These are phyloP conservation scores for Hydrolagus affinis DNA, from an alignment of 2,113 vertebrate species.

Conservation along the genomic window DNA sequence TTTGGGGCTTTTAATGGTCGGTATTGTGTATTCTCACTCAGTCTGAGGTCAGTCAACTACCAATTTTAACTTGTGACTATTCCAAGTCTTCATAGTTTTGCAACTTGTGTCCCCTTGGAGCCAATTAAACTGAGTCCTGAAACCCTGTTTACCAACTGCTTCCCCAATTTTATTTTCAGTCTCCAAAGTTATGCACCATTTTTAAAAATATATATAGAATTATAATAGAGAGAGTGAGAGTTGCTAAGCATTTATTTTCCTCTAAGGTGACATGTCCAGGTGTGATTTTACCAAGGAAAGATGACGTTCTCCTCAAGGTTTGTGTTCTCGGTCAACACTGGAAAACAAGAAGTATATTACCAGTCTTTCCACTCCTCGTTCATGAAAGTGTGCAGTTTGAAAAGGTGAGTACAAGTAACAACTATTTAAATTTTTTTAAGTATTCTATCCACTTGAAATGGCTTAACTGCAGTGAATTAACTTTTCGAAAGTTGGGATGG, in stretches of 20 bases:
- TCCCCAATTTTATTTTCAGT: too few species aligned
- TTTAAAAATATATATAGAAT: too few species aligned
- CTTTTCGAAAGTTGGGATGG: neutral
- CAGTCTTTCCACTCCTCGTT: slow-evolving; percentile 60
- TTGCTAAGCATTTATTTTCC: slow-evolving; percentile 22
- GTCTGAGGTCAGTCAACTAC: too few species aligned
- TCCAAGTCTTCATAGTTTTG: too few species aligned
- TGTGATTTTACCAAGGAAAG: slow-evolving; percentile 58
- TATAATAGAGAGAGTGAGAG: neutral
- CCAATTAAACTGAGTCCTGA: too few species aligned
- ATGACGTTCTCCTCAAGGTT: slow-evolving; percentile 58
- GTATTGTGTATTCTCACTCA: too few species aligned
- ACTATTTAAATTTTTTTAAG: neutral
- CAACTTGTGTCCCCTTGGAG: too few species aligned
- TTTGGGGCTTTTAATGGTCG: too few species aligned
- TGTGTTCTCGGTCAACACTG: slow-evolving; percentile 55
- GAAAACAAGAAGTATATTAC: slow-evolving; percentile 51
- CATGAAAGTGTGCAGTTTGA: slow-evolving; percentile 63
- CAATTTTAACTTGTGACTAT: too few species aligned
- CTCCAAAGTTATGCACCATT: too few species aligned
- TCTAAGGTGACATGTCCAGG: slow-evolving; percentile 58
- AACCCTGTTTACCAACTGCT: too few species aligned
- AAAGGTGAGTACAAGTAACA: slow-evolving; percentile 51
- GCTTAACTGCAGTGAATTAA: too few species aligned
- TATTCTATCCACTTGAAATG: neutral